These are phyloP conservation scores for Empidonax alnorum DNA, from an alignment of 2,113 vertebrate species.

Conservation along the genomic window DNA sequence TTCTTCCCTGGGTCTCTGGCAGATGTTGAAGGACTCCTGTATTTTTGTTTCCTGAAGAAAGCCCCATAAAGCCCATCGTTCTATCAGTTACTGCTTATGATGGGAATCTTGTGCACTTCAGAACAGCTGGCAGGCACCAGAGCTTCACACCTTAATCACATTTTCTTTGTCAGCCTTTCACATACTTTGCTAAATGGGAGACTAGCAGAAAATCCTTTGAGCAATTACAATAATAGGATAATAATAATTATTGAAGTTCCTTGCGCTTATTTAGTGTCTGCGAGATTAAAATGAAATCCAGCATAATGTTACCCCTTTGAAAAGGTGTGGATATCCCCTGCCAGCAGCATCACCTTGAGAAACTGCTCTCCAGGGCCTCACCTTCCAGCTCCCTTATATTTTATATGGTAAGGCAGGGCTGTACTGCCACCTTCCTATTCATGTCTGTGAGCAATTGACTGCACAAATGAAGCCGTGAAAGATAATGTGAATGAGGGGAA, in stretches of 20 bases:
- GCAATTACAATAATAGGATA: conserved; percentile 49
- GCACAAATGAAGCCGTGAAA: background rate
- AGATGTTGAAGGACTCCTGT: background rate
- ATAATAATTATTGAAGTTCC: conserved; percentile 41
- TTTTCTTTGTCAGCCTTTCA: conserved; percentile 41
- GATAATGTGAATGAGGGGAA: background rate
- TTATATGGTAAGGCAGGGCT: background rate
- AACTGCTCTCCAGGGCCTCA: background rate
- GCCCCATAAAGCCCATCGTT: conserved; percentile 11
- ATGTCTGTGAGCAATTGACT: background rate
- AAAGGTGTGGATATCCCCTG: background rate
- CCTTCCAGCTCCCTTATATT: background rate
- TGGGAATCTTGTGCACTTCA: conserved; percentile 33
- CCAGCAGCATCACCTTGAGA: background rate
- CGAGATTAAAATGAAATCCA: conserved; percentile 40
- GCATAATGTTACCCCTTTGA: background rate
- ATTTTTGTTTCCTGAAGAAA: conserved; percentile 42
- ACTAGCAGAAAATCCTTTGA: conserved; percentile 45
- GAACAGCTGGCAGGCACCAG: background rate
- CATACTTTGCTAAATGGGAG: conserved; percentile 11
- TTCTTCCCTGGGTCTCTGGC: conserved; percentile 10
- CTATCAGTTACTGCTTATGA: conserved; percentile 27
- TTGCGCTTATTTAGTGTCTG: background rate
- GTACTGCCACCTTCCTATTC: background rate
- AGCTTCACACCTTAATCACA: conserved; percentile 40